Percentiles rank a stretch among this genome's conserved stretches.
Evolutionary conservation across 2,888 invertebrate species (phyloP).

Genomic region (Petrolisthes manimaculis): DNA sequence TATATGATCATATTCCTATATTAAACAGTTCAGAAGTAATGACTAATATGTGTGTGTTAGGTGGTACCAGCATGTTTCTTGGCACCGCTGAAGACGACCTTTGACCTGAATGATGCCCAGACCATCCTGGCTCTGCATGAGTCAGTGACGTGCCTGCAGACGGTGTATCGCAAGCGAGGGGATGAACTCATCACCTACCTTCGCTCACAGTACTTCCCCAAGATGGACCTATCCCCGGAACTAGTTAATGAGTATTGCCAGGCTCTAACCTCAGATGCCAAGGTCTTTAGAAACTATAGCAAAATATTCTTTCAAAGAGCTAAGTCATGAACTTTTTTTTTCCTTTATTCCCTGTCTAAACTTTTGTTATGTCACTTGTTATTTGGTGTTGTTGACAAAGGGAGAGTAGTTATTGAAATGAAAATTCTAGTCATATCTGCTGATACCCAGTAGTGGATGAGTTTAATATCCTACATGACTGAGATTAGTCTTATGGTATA

Average conservation of each 20-base stretch:
- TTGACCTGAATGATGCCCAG: conserved; percentile 73
- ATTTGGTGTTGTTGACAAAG: conserved; percentile 5
- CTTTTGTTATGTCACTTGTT: neutral
- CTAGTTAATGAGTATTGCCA: conserved; percentile 71
- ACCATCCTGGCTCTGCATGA: conserved; percentile 70
- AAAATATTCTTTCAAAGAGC: conserved; percentile 67
- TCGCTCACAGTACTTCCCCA: conserved; percentile 71
- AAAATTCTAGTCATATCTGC: conserved; percentile 55
- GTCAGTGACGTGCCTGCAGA: conserved; percentile 68
- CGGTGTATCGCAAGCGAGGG: conserved; percentile 69
- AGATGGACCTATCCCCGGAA: conserved; percentile 69
- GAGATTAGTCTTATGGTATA: neutral
- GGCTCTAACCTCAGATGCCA: conserved; percentile 71
- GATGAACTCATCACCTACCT: conserved; percentile 71
- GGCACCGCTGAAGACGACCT: conserved; percentile 72
- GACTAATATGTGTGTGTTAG: conserved; percentile 63
- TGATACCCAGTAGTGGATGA: conserved; percentile 39
- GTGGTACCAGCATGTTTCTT: conserved; percentile 74
- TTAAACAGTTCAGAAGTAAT: neutral
- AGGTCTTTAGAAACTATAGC: conserved; percentile 71
- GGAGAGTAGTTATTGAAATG: neutral
- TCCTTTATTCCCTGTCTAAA: neutral
- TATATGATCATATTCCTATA: neutral
- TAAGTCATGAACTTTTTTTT: conserved; percentile 46
- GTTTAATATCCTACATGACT: conserved; percentile 41